Percentiles rank a stretch among this genome's conserved stretches.
Conservation (phyloP, 92 coral and sea anemone genomes). For the Paramuricea clavata region DNA sequence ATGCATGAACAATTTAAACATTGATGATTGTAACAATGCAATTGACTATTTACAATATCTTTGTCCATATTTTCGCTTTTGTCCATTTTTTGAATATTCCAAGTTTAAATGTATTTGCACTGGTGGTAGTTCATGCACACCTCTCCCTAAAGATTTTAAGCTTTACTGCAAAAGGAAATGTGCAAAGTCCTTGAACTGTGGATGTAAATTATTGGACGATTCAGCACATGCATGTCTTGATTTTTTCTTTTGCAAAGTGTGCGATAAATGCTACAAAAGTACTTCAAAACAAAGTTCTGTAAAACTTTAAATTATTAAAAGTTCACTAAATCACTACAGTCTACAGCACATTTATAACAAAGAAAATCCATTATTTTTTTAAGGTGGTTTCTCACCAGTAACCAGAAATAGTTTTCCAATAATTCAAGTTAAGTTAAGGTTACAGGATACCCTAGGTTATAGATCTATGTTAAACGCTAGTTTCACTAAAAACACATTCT, state of each 20-base stretch:
- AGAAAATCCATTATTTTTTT: too few species aligned
- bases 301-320: too few species aligned
- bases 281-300: too few species aligned
- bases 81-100: not conserved
- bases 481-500: too few species aligned
- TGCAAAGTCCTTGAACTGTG: not conserved
- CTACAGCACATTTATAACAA: too few species aligned
- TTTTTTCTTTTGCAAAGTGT: not conserved
- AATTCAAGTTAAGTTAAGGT: too few species aligned
- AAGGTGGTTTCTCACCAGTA: too few species aligned
- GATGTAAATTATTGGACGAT: not conserved
- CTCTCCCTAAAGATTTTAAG: not conserved
- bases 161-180: not conserved
- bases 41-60: not conserved
- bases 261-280: not conserved
- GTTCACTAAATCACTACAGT: too few species aligned
- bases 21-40: constrained; percentile 5
- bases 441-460: too few species aligned
- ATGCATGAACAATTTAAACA: not conserved
- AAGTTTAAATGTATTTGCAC: constrained; percentile 3
- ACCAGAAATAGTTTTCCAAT: too few species aligned
- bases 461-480: too few species aligned
- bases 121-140: not conserved
- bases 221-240: not conserved
- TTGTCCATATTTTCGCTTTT: constrained; percentile 16